phyloP scores from a whole-genome alignment of 1,140 invertebrate genomes.

The Drosophila biarmipes region DNA sequence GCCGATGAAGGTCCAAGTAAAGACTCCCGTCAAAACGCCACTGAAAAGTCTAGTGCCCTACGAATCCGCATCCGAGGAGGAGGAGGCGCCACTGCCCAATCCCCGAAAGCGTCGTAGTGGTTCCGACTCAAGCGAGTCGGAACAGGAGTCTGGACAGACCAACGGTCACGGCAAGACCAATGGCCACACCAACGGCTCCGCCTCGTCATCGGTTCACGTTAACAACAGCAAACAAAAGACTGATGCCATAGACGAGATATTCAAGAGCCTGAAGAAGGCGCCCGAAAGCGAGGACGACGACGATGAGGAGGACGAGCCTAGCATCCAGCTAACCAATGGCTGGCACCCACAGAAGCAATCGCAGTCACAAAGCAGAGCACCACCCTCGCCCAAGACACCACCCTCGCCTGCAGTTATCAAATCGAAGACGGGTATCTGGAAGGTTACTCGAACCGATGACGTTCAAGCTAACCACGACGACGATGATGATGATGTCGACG shows the following conservation, averaged over 20 bases:
- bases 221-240: constrained; percentile 76
- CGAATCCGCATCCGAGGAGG: constrained; percentile 80
- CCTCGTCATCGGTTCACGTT: constrained; percentile 56
- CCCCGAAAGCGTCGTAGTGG: constrained; percentile 65
- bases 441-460: constrained; percentile 66
- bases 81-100: constrained; percentile 55
- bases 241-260: constrained; percentile 81
- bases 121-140: constrained; percentile 51
- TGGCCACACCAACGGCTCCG: constrained; percentile 27
- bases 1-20: constrained; percentile 47
- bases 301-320: constrained; percentile 25
- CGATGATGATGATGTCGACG: constrained; percentile 23
- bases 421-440: constrained; percentile 82
- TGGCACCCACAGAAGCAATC: constrained; percentile 44
- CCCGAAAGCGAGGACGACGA: constrained; percentile 35
- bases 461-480: constrained; percentile 19
- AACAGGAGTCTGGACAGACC: constrained; percentile 33
- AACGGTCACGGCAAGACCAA: constrained; percentile 16
- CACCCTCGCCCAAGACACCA: constrained; percentile 75
- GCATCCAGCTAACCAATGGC: constrained; percentile 41
- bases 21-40: constrained; percentile 50
- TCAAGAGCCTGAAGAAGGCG: constrained; percentile 70
- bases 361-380: constrained; percentile 51
- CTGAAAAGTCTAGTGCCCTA: constrained; percentile 83
- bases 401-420: constrained; percentile 83